Conservation (phyloP, 2,113 vertebrate genomes). For the Pelecanus crispus region DNA sequence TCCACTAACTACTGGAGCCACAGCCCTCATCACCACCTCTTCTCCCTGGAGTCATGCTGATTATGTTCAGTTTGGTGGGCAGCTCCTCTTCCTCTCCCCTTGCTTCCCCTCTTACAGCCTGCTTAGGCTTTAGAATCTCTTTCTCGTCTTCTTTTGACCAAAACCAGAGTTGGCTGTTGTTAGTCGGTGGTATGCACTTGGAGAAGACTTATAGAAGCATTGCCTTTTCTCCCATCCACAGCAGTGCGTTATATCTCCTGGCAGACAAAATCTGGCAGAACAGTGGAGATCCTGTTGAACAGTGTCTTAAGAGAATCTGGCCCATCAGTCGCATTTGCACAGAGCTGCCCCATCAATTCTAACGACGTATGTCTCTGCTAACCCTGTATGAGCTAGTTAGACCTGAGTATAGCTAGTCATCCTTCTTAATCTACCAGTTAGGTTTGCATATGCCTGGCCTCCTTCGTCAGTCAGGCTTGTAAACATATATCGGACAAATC, state of each 20-base stretch:
- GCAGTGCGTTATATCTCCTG: not conserved
- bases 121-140: not conserved
- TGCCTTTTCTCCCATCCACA: not conserved
- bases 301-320: not conserved
- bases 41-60: accelerated
- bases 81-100: not conserved
- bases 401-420: not conserved
- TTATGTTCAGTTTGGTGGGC: not conserved
- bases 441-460: not conserved
- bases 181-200: not conserved
- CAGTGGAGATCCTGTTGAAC: not conserved
- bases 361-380: not conserved
- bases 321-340: not conserved
- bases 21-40: not conserved
- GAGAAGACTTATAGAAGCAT: not conserved
- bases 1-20: not conserved
- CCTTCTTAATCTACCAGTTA: not conserved
- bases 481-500: not conserved
- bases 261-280: not conserved
- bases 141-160: not conserved
- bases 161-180: not conserved
- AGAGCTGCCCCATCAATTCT: not conserved
- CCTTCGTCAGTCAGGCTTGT: not conserved
- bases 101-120: not conserved
- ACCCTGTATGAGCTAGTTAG: not conserved